Conservation (phyloP, 1,140 invertebrate species). For the Euglossa dilemma region DNA sequence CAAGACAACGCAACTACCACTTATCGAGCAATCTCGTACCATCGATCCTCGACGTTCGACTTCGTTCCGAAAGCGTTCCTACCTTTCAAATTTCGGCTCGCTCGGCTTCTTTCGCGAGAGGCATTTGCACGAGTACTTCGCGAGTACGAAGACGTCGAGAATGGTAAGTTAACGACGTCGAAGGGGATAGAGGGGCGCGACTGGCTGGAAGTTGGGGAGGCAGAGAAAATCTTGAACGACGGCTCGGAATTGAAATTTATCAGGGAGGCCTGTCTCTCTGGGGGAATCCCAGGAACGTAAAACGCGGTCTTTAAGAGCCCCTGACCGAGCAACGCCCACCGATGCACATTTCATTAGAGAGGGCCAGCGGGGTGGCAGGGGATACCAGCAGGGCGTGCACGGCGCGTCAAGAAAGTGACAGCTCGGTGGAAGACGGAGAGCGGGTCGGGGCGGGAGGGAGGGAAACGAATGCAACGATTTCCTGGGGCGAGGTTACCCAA, state of each 20-base stretch:
- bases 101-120: no score
- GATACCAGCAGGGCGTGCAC: slow-evolving; percentile 40
- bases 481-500: slow-evolving; percentile 55
- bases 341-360: slow-evolving; percentile 61
- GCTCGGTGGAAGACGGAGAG: slow-evolving; percentile 9
- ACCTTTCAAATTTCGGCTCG: no score
- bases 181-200: no score
- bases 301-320: slow-evolving; percentile 29
- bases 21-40: no score
- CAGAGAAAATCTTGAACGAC: slow-evolving; percentile 27
- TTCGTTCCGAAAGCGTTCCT: no score
- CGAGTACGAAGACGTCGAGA: no score
- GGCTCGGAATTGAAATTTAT: slow-evolving; percentile 45
- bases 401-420: slow-evolving; percentile 42
- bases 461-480: slow-evolving; percentile 56
- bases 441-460: neutral
- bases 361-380: slow-evolving; percentile 37
- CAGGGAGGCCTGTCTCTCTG: slow-evolving; percentile 17
- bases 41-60: no score
- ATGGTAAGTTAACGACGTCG: neutral
- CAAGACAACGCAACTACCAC: no score
- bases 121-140: no score
- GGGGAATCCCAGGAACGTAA: slow-evolving; percentile 34
- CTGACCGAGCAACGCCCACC: slow-evolving; percentile 37
- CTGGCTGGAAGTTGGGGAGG: neutral